Percentiles rank a stretch among this genome's conserved stretches.
These are phyloP conservation scores for Nephila pilipes DNA, from an alignment of 1,140 invertebrate genomes.

Conservation along the genomic window DNA sequence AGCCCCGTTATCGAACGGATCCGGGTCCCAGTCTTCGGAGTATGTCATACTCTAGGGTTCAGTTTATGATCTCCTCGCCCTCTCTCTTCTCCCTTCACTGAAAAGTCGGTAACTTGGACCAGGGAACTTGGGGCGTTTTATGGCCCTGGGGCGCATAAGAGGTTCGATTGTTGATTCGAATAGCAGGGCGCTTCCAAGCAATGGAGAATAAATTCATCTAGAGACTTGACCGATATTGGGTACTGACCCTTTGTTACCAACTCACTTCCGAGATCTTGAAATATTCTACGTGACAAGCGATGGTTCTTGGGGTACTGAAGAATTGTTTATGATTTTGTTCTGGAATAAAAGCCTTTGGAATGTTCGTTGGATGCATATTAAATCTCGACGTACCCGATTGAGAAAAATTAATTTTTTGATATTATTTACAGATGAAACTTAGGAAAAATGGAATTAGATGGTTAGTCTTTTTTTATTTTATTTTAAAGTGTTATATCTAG, in stretches of 20 bases:
- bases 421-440: no score
- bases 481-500: no score
- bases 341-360: not conserved
- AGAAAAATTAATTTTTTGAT: no score
- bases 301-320: not conserved
- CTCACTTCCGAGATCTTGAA: not conserved
- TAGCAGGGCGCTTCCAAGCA: not conserved
- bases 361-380: not conserved
- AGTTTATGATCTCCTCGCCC: not conserved
- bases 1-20: constrained; percentile 43
- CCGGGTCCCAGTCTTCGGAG: constrained; percentile 32
- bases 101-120: constrained; percentile 4
- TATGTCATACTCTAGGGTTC: constrained; percentile 34
- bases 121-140: constrained; percentile 44
- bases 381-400: not conserved
- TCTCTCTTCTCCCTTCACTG: not conserved
- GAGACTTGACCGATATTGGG: not conserved
- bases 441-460: no score
- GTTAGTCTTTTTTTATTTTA: no score
- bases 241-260: not conserved
- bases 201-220: constrained; percentile 48
- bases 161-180: constrained; percentile 27
- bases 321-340: not conserved
- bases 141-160: not conserved
- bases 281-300: not conserved